Conservation (phyloP, 2,888 invertebrate species). For the Diadegma fenestrale region DNA sequence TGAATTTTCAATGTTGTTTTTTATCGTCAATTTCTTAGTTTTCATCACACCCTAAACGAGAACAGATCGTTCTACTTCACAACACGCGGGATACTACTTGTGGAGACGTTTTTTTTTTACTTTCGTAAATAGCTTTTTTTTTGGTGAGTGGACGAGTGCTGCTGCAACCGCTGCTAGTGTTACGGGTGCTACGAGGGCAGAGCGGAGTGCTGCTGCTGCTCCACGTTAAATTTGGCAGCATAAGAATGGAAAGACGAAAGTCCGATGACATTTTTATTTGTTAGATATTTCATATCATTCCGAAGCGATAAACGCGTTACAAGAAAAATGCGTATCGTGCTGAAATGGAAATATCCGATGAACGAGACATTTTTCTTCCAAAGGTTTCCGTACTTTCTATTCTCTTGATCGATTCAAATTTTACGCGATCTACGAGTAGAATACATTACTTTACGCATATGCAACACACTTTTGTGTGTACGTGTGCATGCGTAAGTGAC, state of each 20-base stretch:
- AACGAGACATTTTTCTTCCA: conserved; percentile 30
- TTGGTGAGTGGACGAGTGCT: background rate
- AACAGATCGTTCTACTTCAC: conserved; percentile 4
- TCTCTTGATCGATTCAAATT: background rate
- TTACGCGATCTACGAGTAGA: background rate
- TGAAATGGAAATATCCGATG: conserved; percentile 16
- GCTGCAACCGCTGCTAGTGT: background rate
- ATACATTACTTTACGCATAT: background rate
- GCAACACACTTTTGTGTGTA: too few relatives aligned
- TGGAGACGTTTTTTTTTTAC: background rate
- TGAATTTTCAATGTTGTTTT: background rate
- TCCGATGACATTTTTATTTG: background rate
- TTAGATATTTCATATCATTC: background rate
- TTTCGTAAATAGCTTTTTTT: conserved; percentile 1
- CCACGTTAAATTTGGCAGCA: too few relatives aligned
- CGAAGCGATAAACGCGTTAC: conserved; percentile 17
- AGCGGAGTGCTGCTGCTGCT: too few relatives aligned
- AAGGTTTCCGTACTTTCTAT: background rate
- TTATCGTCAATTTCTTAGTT: background rate
- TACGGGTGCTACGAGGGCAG: too few relatives aligned
- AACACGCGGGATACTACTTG: background rate
- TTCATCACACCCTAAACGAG: background rate
- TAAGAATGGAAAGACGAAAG: background rate
- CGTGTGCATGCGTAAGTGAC: too few relatives aligned
- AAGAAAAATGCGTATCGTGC: background rate